Conservation (phyloP, 2,888 invertebrate species). For the Watsonalla binaria region DNA sequence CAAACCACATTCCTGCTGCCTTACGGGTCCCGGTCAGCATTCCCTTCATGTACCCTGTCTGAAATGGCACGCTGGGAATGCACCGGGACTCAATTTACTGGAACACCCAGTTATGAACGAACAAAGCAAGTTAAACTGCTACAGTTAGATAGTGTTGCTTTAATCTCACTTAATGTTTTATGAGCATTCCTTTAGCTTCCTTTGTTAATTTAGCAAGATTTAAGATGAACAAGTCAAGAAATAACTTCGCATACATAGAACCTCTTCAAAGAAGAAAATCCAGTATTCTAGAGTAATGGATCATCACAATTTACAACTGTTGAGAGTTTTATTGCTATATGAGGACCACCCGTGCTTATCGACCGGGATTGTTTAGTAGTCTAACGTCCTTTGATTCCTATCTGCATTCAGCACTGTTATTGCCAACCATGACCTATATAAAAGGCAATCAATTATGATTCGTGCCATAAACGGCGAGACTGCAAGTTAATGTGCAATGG, state of each 20-base stretch:
- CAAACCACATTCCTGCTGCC: slow-evolving; percentile 54
- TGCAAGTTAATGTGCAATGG: slow-evolving; percentile 49
- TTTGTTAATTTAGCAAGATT: too few species aligned
- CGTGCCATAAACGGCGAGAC: slow-evolving; percentile 49
- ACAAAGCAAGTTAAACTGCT: background rate
- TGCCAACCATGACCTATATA: slow-evolving; percentile 57
- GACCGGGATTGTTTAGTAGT: slow-evolving; percentile 7
- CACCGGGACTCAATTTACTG: slow-evolving; percentile 42
- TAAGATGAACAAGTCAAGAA: too few species aligned
- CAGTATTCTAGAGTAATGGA: slow-evolving; percentile 9
- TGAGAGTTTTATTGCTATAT: slow-evolving; percentile 8
- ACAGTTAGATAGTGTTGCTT: too few species aligned
- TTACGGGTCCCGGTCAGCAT: slow-evolving; percentile 40
- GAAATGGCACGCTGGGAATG: slow-evolving; percentile 47
- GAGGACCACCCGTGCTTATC: background rate
- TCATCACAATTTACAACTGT: slow-evolving; percentile 13
- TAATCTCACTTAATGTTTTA: too few species aligned
- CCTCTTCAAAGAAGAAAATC: background rate
- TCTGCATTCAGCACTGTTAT: slow-evolving; percentile 37
- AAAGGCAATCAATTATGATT: slow-evolving; percentile 55
- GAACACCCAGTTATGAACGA: slow-evolving; percentile 35
- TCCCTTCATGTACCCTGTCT: slow-evolving; percentile 48
- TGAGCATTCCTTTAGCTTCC: too few species aligned
- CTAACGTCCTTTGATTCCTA: slow-evolving; percentile 47
- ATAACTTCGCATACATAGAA: background rate